Evolutionary conservation across 2,888 invertebrate species (phyloP).

Genomic region (Cyrtodaria siliqua): DNA sequence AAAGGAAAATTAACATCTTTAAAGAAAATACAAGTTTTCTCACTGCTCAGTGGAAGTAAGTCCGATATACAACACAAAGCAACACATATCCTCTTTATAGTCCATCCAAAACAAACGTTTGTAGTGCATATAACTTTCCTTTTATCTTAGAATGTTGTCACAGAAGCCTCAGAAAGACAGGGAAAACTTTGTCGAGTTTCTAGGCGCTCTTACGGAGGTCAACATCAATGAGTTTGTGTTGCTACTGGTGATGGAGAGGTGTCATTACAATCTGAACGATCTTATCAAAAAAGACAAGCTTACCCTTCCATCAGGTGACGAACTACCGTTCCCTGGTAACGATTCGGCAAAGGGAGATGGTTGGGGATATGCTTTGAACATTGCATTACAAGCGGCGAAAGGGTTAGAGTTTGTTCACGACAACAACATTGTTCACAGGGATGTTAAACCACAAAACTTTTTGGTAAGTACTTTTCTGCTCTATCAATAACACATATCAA

Average conservation of each 20-base stretch:
- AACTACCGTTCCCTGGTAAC: not conserved
- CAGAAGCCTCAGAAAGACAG: not conserved
- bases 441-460: conserved; percentile 99
- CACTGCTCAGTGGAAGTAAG: no score
- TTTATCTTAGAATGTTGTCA: conserved; percentile 7
- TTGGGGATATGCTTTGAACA: conserved; percentile 3
- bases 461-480: no score
- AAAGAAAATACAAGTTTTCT: no score
- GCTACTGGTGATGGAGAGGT: not conserved
- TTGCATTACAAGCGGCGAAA: not conserved
- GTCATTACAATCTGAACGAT: not conserved
- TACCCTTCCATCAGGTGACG: no score
- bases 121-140: no score
- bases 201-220: not conserved
- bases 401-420: conserved; percentile 95
- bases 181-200: not conserved
- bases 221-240: not conserved
- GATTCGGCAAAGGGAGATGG: not conserved
- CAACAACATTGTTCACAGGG: conserved; percentile 97
- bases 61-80: no score
- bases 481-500: no score
- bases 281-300: not conserved
- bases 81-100: no score
- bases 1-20: no score
- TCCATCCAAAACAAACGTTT: no score